Conservation (phyloP, 2,797 vertebrate species). For the Falco concolor region DNA sequence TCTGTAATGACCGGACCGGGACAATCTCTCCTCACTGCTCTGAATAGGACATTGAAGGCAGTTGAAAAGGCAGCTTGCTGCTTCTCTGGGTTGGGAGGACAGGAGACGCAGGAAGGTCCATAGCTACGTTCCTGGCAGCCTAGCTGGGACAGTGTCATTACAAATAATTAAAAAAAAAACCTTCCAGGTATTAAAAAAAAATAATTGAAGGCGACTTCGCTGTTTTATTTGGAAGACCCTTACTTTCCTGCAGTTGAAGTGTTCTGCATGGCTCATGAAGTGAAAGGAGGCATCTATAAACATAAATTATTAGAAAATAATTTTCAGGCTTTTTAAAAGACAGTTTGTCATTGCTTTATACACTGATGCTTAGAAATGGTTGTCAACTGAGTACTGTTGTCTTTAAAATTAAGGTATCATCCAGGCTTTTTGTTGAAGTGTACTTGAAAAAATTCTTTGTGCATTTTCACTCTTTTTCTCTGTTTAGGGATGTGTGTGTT, state of each 20-base stretch:
- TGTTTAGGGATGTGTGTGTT: not conserved
- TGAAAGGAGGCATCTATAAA: not conserved
- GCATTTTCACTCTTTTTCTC: not conserved
- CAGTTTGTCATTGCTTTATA: not conserved
- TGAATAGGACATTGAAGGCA: not conserved
- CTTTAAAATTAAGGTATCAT: not conserved
- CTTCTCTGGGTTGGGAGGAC: not conserved
- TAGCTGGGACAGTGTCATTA: not conserved
- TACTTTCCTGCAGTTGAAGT: not conserved
- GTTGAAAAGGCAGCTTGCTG: not conserved
- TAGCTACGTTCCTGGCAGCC: not conserved
- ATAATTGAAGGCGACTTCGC: not conserved
- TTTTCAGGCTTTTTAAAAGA: not conserved
- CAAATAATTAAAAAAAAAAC: not conserved
- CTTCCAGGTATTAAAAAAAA: not conserved
- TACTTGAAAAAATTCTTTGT: not conserved
- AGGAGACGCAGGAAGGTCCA: not conserved
- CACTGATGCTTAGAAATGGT: not conserved
- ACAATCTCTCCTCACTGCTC: not conserved
- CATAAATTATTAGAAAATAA: not conserved
- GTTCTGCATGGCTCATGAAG: not conserved
- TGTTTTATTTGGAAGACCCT: not conserved
- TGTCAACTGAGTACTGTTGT: not conserved
- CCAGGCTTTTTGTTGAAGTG: not conserved
- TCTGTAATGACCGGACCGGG: not conserved